A percentile compares a stretch with the other conserved stretches of the same genome.
Conservation (phyloP, 2,113 vertebrate species). For the Neogobius melanostomus region DNA sequence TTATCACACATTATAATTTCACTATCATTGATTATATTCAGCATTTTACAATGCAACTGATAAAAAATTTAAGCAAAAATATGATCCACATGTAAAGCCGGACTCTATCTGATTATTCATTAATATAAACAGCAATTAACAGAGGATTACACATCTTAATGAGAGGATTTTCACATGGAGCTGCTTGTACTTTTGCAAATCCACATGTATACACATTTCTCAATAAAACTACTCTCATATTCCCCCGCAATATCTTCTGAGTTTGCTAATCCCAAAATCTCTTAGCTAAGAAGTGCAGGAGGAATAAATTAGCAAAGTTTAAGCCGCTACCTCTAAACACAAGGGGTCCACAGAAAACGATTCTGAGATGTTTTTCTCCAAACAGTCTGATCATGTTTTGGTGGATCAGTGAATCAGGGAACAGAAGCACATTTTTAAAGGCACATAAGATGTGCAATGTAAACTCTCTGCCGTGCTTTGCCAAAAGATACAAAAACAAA, state of each 20-base stretch:
- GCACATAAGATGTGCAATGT: neutral
- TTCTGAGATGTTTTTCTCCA: constrained; percentile 32
- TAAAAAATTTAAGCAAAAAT: neutral
- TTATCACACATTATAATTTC: too few species aligned
- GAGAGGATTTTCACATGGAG: constrained; percentile 48
- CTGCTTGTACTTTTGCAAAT: constrained; percentile 32
- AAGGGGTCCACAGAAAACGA: constrained; percentile 43
- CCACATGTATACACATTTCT: constrained; percentile 34
- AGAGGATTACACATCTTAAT: constrained; percentile 58
- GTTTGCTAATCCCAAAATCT: constrained; percentile 56
- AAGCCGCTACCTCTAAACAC: constrained; percentile 47
- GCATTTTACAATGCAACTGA: neutral
- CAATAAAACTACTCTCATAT: constrained; percentile 43
- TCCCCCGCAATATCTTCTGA: constrained; percentile 54
- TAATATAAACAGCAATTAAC: constrained; percentile 47
- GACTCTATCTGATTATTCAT: constrained; percentile 26
- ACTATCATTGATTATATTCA: too few species aligned
- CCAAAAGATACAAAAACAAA: too few species aligned
- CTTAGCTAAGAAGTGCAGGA: constrained; percentile 35
- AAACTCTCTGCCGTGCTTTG: neutral
- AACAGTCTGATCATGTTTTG: neutral
- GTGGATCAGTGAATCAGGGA: neutral
- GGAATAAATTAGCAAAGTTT: constrained; percentile 51
- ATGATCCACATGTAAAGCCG: constrained; percentile 20
- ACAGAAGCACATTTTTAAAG: neutral